Evolutionary conservation across 2,888 invertebrate species (phyloP), one percentile per base, ranked within the genome.

Genomic region (Trissonchulus latispiculum): DNA sequence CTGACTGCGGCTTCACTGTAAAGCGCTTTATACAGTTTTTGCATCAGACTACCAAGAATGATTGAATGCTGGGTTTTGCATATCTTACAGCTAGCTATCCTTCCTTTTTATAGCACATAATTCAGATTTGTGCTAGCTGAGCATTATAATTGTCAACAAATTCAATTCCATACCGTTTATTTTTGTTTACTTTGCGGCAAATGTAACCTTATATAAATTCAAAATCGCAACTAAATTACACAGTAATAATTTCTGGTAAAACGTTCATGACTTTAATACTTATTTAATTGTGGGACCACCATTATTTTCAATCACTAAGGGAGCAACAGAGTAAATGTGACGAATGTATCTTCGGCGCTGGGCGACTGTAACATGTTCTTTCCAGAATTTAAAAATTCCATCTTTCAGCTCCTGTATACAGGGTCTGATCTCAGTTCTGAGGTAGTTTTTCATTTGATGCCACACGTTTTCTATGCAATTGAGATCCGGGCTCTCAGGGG

Each of bases 381-480:
- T 64, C 64, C 64, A 64, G 28, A 64, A 64, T 31, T 33, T 64
- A 15, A 31, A 31, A 15, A 64, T 64, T 28, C 64, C 64, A 28
- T 28, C 29, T 15, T 31, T 64, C 18, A 64, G 28, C 8, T 64
- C 64, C 18, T 31, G 29, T 64, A 31, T 64, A 28, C 15, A 64
- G 18, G 64, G 64, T 64, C 33, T 64, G 29, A 33, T 33, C 33
- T 64, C 64, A 64, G 31, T 64, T n/a, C 64, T 3, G 15, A 64
- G 64, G 28, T 15, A 64, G 28, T 64, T 28, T 64, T 64, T 64
- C 33, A 64, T 28, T 64, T 64, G 64, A n/a, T 64, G 64, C 64
- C 64, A 64, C 8, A 64, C 64, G 28, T 64, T 31, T 64, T 64
- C 64, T 28, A 64, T 64, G 64, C 31, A 31, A 64, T 64, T 64